These are phyloP conservation scores for Malaclemys terrapin DNA, from an alignment of 2,113 vertebrate genomes.

Conservation along the genomic window DNA sequence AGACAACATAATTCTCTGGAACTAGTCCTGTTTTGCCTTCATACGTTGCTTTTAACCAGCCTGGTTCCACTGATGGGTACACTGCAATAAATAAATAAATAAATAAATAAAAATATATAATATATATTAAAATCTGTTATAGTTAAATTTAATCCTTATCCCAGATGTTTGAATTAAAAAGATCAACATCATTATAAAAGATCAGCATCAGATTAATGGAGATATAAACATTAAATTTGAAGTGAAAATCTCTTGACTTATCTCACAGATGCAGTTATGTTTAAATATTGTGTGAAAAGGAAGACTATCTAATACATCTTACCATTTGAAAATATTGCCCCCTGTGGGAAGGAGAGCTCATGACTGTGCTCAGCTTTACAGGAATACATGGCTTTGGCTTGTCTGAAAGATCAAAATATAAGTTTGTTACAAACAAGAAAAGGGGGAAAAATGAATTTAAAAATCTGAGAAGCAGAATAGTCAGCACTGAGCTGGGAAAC, in stretches of 20 bases:
- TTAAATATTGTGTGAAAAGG: background rate
- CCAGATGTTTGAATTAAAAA: background rate
- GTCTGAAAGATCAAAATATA: conserved; percentile 79
- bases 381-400: conserved; percentile 97
- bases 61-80: conserved; percentile 94
- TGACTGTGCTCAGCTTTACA: conserved; percentile 97
- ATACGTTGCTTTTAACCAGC: conserved; percentile 95
- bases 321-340: conserved; percentile 95
- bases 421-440: background rate
- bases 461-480: background rate
- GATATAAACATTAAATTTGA: background rate
- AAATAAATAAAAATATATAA: background rate
- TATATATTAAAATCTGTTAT: background rate
- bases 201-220: background rate
- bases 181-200: background rate
- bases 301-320: conserved; percentile 51
- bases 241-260: accelerated
- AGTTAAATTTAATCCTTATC: background rate
- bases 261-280: background rate
- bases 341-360: conserved; percentile 97
- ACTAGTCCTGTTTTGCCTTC: conserved; percentile 94
- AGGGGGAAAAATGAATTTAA: background rate
- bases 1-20: conserved; percentile 96
- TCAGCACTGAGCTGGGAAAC: background rate
- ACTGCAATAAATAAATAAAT: conserved; percentile 75